Conservation (phyloP, 2,888 invertebrate species). For the Linyphia triangularis region DNA sequence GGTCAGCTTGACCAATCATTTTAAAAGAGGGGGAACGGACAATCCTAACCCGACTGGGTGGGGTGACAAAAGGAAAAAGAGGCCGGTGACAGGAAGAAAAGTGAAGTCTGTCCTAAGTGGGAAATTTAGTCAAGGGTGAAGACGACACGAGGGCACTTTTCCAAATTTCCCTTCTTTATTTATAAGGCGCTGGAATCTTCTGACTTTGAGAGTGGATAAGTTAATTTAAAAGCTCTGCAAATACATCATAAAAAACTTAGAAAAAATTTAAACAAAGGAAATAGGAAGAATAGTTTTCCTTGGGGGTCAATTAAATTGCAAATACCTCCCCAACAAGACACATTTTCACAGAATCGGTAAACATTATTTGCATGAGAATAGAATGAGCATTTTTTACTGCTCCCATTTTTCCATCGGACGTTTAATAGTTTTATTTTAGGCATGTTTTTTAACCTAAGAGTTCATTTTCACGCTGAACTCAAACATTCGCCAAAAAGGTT, state of each 20-base stretch:
- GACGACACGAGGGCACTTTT: constrained; percentile 21
- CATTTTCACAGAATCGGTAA: constrained; percentile 4
- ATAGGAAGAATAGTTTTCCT: background rate
- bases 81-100: constrained; percentile 7
- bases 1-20: constrained; percentile 56
- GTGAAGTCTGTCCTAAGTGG: constrained; percentile 10
- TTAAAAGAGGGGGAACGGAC: constrained; percentile 1
- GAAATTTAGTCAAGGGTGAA: constrained; percentile 20
- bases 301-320: constrained; percentile 16
- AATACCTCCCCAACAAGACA: constrained; percentile 5
- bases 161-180: constrained; percentile 22
- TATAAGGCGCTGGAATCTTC: constrained; percentile 13
- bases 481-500: too few relatives aligned
- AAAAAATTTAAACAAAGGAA: too few relatives aligned
- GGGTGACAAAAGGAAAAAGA: constrained; percentile 8
- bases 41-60: background rate
- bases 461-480: too few relatives aligned
- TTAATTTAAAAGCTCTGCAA: constrained; percentile 20
- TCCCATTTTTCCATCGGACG: too few relatives aligned
- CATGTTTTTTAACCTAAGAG: too few relatives aligned
- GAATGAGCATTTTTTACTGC: too few relatives aligned
- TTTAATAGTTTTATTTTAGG: too few relatives aligned
- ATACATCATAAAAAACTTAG: background rate
- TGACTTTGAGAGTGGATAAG: constrained; percentile 6
- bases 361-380: too few relatives aligned